Percentiles rank a stretch among this genome's conserved stretches.
Conservation (phyloP, 2,888 invertebrate genomes). For the Endomychus coccineus region DNA sequence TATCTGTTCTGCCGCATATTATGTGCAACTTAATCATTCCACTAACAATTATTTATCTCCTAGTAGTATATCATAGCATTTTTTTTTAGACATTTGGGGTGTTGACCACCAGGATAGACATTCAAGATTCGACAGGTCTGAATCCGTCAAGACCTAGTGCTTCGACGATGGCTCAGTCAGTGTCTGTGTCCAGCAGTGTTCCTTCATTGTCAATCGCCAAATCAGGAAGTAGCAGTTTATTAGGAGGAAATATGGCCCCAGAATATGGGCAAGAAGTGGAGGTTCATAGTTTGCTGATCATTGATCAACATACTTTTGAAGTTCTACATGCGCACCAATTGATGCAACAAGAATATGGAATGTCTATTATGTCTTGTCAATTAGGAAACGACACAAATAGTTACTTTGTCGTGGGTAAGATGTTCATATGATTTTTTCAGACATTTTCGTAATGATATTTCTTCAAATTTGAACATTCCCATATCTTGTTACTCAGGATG, state of each 20-base stretch:
- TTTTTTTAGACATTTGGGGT: constrained; percentile 79
- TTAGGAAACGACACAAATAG: constrained; percentile 85
- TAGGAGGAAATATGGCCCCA: constrained; percentile 31
- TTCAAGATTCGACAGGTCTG: constrained; percentile 68
- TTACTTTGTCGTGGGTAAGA: constrained; percentile 85
- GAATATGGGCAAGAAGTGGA: constrained; percentile 81
- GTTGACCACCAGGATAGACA: constrained; percentile 82
- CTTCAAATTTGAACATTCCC: background rate
- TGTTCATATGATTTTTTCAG: no score
- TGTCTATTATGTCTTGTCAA: constrained; percentile 83
- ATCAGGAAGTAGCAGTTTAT: constrained; percentile 42
- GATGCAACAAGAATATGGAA: constrained; percentile 81
- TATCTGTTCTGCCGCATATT: no score
- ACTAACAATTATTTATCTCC: no score
- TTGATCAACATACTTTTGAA: constrained; percentile 97
- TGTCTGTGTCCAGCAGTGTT: constrained; percentile 51
- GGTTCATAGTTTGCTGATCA: constrained; percentile 79
- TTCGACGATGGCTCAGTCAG: constrained; percentile 65
- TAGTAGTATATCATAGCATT: no score
- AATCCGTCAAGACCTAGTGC: constrained; percentile 64
- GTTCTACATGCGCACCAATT: constrained; percentile 93
- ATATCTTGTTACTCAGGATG: no score
- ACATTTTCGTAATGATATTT: no score
- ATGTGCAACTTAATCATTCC: constrained; percentile 2
- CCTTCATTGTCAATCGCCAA: constrained; percentile 44